phyloP scores from a whole-genome alignment of 1,140 invertebrate species.

The Andrena cerasifolii region DNA sequence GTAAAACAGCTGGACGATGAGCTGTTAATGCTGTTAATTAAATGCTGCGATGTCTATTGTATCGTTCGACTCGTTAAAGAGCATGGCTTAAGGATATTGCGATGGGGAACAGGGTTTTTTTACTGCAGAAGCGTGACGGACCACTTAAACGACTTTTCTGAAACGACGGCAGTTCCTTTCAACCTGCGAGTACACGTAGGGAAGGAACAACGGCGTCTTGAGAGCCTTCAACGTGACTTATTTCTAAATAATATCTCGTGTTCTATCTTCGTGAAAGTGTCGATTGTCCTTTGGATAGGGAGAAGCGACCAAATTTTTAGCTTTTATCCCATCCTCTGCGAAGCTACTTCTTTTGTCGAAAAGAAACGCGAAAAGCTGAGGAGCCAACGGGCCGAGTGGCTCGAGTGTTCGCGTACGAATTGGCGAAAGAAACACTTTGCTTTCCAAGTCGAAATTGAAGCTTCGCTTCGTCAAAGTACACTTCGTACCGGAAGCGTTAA shows the following conservation, averaged over 20 bases:
- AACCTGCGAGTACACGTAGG: background rate
- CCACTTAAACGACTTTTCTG: constrained; percentile 35
- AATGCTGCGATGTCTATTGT: background rate
- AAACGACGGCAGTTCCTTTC: constrained; percentile 16
- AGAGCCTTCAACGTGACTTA: constrained; percentile 11
- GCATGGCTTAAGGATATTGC: constrained; percentile 5
- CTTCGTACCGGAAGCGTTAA: too few species aligned
- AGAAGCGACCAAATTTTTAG: background rate
- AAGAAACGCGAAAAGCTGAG: too few species aligned
- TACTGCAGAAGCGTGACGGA: constrained; percentile 24
- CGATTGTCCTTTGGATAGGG: background rate
- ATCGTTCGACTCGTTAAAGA: background rate
- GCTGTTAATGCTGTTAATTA: too few species aligned
- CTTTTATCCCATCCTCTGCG: background rate
- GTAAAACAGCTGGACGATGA: too few species aligned
- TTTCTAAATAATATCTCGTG: constrained; percentile 21
- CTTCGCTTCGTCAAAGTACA: too few species aligned
- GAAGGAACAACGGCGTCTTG: background rate
- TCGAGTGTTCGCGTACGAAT: too few species aligned
- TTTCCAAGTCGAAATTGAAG: too few species aligned
- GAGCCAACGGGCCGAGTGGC: too few species aligned
- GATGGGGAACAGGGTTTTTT: constrained; percentile 60
- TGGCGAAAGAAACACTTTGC: too few species aligned
- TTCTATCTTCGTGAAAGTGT: background rate
- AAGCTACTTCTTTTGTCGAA: too few species aligned